phyloP scores from a whole-genome alignment of 2,888 invertebrate species.

The Clepsis dumicolana region DNA sequence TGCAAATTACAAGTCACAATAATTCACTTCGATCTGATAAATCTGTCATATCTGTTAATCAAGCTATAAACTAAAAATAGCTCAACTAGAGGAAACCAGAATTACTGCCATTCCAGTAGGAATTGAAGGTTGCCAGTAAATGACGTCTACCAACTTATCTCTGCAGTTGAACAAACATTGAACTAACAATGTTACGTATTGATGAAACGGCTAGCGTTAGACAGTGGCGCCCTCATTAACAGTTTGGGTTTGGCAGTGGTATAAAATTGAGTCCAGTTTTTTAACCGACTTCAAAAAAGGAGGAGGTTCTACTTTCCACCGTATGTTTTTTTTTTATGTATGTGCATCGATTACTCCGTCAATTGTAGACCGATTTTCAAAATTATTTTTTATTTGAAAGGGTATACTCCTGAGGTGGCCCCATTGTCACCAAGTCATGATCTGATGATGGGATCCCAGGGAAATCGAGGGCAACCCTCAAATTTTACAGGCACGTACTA shows the following conservation, averaged over 20 bases:
- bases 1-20: background rate
- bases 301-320: too few relatives aligned
- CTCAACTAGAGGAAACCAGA: conserved; percentile 47
- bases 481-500: too few relatives aligned
- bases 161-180: conserved; percentile 8
- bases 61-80: conserved; percentile 31
- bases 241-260: background rate
- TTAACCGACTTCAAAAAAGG: too few relatives aligned
- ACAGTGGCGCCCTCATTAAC: conserved; percentile 30
- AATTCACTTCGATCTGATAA: conserved; percentile 3
- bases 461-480: too few relatives aligned
- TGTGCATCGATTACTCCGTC: too few relatives aligned
- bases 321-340: too few relatives aligned
- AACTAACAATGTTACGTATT: conserved; percentile 2
- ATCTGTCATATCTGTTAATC: conserved; percentile 4
- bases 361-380: too few relatives aligned
- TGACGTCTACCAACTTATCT: background rate
- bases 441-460: too few relatives aligned
- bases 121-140: conserved; percentile 35
- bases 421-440: too few relatives aligned
- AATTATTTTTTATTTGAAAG: too few relatives aligned
- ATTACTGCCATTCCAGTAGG: conserved; percentile 44
- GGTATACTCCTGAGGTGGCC: too few relatives aligned
- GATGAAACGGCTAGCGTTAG: background rate
- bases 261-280: background rate